Base-by-base conservation (phyloP, 2,888 invertebrate species). In the Phoronis australis region DNA sequence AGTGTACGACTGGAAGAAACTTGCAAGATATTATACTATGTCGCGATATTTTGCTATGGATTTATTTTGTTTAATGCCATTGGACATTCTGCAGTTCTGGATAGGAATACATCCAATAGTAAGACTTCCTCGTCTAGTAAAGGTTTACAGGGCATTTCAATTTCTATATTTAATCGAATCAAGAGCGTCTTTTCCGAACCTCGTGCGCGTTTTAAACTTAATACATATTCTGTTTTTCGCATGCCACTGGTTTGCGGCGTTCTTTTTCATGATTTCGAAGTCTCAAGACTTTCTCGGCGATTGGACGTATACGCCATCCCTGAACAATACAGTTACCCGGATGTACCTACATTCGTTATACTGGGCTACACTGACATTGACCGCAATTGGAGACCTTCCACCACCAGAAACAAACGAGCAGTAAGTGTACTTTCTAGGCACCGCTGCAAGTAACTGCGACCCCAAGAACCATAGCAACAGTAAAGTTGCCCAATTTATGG, bases 171-270 rank as follows among this genome's bases (percentile, higher is more conserved):
- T 94, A 82, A 91, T 94, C 67, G 95, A 95, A 79, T 93, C 94
- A 45, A 81, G 94, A 65, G 94, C 94, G 4, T 88, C 94, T 51
- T 95, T 92, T 80, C 95, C 95, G 23, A 95, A 95, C 81, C 83
- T 95, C 75, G 93, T 94, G 90, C 83, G 95, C 18, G 95, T 95
- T 59, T 85, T 92, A 70, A 95, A 94, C 80, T 83, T 95, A 56
- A 90, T 94, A 62, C 95, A 95, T 77, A 93, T 95, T 68, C 83
- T 95, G 59, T 84, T 95, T 65, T 89, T 95, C 69, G 82, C 94
- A 66, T 93, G 94, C 45, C 95, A 95, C 76, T 95, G 95, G 95
- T 95, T 95, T 76, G 95, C 95, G 49, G 95, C 94, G 78, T 95
- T 95, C 82, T 95, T 95, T 82, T 95, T 88, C 80, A 80, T 95